phyloP scores from a whole-genome alignment of 2,113 vertebrate genomes.

The Capreolus pygargus region DNA sequence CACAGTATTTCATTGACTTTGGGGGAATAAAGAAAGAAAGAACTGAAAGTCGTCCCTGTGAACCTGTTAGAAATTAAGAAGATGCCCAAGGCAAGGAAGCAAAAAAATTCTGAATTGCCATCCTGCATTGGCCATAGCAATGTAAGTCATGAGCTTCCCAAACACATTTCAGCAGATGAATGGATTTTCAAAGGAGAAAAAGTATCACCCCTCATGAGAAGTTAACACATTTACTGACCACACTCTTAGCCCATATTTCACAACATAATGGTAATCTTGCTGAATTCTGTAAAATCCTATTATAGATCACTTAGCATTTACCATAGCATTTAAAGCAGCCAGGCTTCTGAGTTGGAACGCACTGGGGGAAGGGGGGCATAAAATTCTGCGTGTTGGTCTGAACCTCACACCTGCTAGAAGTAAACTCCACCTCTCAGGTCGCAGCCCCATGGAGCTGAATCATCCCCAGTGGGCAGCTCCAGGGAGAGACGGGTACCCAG shows the following conservation, averaged over 20 bases:
- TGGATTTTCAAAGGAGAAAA: slow-evolving; percentile 22
- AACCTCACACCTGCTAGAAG: background rate
- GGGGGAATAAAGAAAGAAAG: background rate
- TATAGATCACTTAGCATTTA: slow-evolving; percentile 61
- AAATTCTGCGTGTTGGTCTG: slow-evolving; percentile 21
- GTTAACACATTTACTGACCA: slow-evolving; percentile 61
- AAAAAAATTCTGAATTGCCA: background rate
- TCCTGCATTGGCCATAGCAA: background rate
- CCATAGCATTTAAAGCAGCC: slow-evolving; percentile 45
- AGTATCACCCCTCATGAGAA: slow-evolving; percentile 29
- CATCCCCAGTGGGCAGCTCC: background rate
- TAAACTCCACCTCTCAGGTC: background rate
- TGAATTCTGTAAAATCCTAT: slow-evolving; percentile 53
- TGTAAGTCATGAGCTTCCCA: background rate
- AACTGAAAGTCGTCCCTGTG: background rate
- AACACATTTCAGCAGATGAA: background rate
- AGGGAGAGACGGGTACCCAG: background rate
- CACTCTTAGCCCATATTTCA: slow-evolving; percentile 43
- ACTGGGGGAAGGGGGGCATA: background rate
- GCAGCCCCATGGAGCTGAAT: background rate
- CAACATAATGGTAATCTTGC: slow-evolving; percentile 36
- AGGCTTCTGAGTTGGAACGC: slow-evolving; percentile 39
- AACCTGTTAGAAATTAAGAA: background rate
- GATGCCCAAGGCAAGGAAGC: background rate
- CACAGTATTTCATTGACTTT: background rate